Base-by-base conservation (phyloP, 2,113 vertebrate genomes). In the Sylvilagus bachmani region DNA sequence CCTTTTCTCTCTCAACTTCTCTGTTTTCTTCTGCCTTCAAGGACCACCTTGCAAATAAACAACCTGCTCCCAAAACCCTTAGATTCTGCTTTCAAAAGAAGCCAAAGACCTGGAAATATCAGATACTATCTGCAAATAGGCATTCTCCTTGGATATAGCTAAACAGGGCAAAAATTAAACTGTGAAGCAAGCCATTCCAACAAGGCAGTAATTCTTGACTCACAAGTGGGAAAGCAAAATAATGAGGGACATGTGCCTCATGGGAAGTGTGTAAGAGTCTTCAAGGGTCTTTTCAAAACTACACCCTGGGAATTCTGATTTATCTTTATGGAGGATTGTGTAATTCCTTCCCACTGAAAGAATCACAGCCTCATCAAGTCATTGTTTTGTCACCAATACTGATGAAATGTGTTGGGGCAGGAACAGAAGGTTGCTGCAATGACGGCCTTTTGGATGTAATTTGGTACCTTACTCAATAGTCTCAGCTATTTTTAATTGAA, bases 401-500 rank as follows among this genome's bases (percentile, higher is more conserved):
- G 73, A 86, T 70, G 66, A 92, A 85, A 75, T 79, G 13, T 73
- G 89, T 85, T 62, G 29, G 61, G 27, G 51, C 55, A 82, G 29
- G 61, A 92, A 66, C 73, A 86, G 78, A 80, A 88, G 88, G 44
- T 58, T 74, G 77, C 58, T 49, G 14, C 10, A 49, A 85, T 88
- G 69, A 85, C 51, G 83, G 85, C 87, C 90, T 96, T 96, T 89
- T 73, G 88, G 92, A 78, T 69, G 33, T 24, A 92, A 38, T 89
- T 88, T 84, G 31, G 90, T 77, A 67, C 58, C 61, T 89, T 84
- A n/a, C 64, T 93, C 87, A 85, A 51, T 75, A 70, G 81, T 61
- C 85, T 90, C 62, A 53, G 69, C 87, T 97, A 93, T 96, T 95
- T 96, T 96, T 97, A 87, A 96, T 78, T 82, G 64, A 17, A 74